Evolutionary conservation across 1,140 invertebrate genomes (phyloP).

Genomic region (Anastatus disparis): DNA sequence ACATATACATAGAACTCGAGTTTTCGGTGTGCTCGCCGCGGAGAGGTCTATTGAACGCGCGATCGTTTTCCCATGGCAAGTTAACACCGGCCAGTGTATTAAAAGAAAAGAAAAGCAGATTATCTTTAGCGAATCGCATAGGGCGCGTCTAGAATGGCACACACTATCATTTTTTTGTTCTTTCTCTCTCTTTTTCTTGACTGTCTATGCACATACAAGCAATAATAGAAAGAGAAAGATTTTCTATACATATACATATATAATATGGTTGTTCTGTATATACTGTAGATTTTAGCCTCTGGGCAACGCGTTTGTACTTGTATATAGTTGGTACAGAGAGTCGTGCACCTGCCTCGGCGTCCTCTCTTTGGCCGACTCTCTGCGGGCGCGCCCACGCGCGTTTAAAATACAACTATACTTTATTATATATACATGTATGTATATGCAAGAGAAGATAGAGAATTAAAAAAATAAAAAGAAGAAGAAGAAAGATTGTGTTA

Average conservation of each 20-base stretch:
- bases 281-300: too few relatives aligned
- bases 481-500: neutral
- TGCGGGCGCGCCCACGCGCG: constrained; percentile 38
- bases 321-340: too few relatives aligned
- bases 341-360: constrained; percentile 51
- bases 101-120: constrained; percentile 43
- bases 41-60: too few relatives aligned
- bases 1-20: too few relatives aligned
- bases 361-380: constrained; percentile 32
- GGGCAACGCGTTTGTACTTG: constrained; percentile 20
- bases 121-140: constrained; percentile 43
- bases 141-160: constrained; percentile 27
- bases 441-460: neutral
- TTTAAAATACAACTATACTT: neutral
- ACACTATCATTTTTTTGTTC: constrained; percentile 38
- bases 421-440: neutral
- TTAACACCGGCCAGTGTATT: neutral
- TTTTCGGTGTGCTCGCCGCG: neutral
- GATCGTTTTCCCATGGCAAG: constrained; percentile 34
- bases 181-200: constrained; percentile 18
- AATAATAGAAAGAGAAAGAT: constrained; percentile 19
- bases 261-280: too few relatives aligned
- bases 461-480: neutral
- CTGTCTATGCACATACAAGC: neutral
- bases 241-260: too few relatives aligned